These are phyloP conservation scores for Acrobasis consociella DNA, from an alignment of 2,888 invertebrate genomes.

Conservation along the genomic window DNA sequence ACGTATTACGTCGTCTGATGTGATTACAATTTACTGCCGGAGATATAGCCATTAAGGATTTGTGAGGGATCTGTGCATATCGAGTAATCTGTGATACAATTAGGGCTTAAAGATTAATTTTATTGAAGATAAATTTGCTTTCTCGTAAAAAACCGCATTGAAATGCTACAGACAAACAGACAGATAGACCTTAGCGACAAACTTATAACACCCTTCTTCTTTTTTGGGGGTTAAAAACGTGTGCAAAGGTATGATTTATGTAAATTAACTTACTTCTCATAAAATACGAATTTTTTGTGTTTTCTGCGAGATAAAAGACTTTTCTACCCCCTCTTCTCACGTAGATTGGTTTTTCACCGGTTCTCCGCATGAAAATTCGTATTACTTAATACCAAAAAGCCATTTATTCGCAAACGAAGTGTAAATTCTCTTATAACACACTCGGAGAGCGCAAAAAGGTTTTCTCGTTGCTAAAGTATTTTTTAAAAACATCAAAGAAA, in stretches of 20 bases:
- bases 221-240: no score
- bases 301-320: no score
- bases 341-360: background rate
- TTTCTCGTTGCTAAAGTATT: background rate
- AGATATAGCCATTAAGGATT: slow-evolving; percentile 15
- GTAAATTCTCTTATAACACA: slow-evolving; percentile 4
- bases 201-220: no score
- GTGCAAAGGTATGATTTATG: no score
- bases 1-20: slow-evolving; percentile 10
- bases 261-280: no score
- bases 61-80: background rate
- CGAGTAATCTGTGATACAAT: background rate
- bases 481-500: background rate
- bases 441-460: background rate
- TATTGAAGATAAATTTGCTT: no score
- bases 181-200: no score
- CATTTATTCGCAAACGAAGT: slow-evolving; percentile 21
- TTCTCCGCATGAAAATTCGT: background rate
- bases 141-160: no score
- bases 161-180: no score
- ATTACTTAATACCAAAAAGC: slow-evolving; percentile 11
- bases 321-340: background rate
- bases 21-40: slow-evolving; percentile 18
- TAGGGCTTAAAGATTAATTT: background rate
- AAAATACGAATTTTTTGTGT: no score